Conservation (phyloP, 1,140 invertebrate genomes). For the Branchinecta lindahli region DNA sequence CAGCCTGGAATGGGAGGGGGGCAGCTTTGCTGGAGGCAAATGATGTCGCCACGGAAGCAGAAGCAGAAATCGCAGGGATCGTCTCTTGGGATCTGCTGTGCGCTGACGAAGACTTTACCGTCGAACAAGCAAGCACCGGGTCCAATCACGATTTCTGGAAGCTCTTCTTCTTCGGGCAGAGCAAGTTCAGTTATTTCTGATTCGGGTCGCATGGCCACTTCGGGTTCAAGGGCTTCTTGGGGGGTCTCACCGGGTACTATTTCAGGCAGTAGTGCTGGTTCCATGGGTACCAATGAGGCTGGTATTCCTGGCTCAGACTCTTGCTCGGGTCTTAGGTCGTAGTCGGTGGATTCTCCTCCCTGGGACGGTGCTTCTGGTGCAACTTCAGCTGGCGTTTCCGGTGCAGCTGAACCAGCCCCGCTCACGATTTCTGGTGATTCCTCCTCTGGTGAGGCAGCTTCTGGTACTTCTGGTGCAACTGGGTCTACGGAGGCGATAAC, state of each 20-base stretch:
- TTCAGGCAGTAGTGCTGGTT: conserved; percentile 9
- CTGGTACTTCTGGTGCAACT: background rate
- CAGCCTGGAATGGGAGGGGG: conserved; percentile 79
- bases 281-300: conserved; percentile 11
- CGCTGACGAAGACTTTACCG: conserved; percentile 78
- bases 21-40: conserved; percentile 85
- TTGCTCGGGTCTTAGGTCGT: conserved; percentile 21
- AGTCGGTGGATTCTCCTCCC: background rate
- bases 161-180: conserved; percentile 13
- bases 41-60: conserved; percentile 89
- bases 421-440: no score
- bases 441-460: conserved; percentile 10
- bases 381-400: background rate
- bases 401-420: background rate
- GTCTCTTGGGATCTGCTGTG: conserved; percentile 81
- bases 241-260: background rate
- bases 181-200: conserved; percentile 19
- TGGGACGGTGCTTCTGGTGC: conserved; percentile 10
- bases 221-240: conserved; percentile 22
- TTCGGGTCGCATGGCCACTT: conserved; percentile 13
- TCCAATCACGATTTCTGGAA: conserved; percentile 39
- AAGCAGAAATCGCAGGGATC: conserved; percentile 93
- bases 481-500: conserved; percentile 20
- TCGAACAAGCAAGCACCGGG: conserved; percentile 78
- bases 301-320: conserved; percentile 9